Conservation (phyloP, 2,113 vertebrate species). For the Ariopsis seemanni region DNA sequence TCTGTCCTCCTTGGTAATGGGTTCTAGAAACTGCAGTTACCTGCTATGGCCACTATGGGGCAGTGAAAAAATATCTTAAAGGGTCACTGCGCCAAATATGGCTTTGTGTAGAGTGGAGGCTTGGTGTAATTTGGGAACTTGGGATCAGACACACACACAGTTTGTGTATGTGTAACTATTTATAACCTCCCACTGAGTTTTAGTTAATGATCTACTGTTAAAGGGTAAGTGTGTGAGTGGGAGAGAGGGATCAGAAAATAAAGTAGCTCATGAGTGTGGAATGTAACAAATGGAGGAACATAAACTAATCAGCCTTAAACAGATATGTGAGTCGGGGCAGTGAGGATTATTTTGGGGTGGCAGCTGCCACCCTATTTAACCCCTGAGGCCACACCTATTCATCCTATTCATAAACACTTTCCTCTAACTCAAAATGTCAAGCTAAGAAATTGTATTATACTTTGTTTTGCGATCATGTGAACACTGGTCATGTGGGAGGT, state of each 20-base stretch:
- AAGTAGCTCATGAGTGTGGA: not conserved
- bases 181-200: not conserved
- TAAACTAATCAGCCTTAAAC: not conserved
- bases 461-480: not conserved
- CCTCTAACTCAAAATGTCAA: not conserved
- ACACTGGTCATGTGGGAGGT: not conserved
- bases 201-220: slow-evolving; percentile 9
- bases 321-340: not conserved
- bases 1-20: too few species aligned
- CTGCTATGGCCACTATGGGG: not conserved
- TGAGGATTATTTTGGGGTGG: not conserved
- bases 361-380: not conserved
- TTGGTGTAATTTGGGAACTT: not conserved
- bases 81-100: not conserved
- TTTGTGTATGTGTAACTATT: not conserved
- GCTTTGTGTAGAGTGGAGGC: not conserved
- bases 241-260: not conserved
- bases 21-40: not conserved
- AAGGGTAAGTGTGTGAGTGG: not conserved
- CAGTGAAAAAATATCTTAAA: not conserved
- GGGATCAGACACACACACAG: not conserved
- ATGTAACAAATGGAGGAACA: not conserved
- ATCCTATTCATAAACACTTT: not conserved
- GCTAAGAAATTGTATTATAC: not conserved
- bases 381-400: not conserved